Percentiles rank a stretch among this genome's conserved stretches.
Evolutionary conservation across 2,888 invertebrate species (phyloP).

Genomic region (Diarsia rubi): DNA sequence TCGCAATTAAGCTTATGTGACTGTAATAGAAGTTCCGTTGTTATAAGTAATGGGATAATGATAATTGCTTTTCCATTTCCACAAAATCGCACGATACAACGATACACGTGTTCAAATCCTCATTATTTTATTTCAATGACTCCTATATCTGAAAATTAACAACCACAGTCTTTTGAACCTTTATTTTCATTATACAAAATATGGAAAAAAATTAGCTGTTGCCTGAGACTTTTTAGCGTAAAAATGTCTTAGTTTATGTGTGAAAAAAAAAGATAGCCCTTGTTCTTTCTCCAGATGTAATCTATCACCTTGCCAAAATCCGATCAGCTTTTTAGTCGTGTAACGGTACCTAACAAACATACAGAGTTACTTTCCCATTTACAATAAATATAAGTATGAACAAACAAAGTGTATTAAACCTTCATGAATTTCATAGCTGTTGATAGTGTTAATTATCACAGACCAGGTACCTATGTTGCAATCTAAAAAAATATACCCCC

Average conservation of each 20-base stretch:
- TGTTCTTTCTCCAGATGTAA: too few relatives aligned
- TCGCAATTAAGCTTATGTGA: neutral
- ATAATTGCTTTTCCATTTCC: neutral
- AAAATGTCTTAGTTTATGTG: too few relatives aligned
- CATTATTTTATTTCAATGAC: neutral
- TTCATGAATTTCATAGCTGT: too few relatives aligned
- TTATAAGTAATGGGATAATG: neutral
- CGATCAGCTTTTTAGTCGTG: too few relatives aligned
- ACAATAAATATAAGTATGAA: too few relatives aligned
- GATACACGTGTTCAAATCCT: neutral
- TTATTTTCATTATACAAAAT: neutral
- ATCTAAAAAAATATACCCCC: neutral
- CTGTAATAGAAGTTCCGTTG: constrained; percentile 5
- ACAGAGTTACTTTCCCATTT: too few relatives aligned
- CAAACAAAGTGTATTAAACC: neutral
- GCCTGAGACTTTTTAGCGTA: too few relatives aligned
- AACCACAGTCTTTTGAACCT: neutral
- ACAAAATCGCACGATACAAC: neutral
- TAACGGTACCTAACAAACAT: too few relatives aligned
- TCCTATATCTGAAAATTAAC: too few relatives aligned
- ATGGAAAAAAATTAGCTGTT: neutral
- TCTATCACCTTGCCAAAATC: too few relatives aligned
- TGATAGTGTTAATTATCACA: neutral
- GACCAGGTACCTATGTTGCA: neutral
- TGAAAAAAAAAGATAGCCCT: neutral